Evolutionary conservation across 2,888 invertebrate genomes (phyloP).

Genomic region (Apamea monoglypha): DNA sequence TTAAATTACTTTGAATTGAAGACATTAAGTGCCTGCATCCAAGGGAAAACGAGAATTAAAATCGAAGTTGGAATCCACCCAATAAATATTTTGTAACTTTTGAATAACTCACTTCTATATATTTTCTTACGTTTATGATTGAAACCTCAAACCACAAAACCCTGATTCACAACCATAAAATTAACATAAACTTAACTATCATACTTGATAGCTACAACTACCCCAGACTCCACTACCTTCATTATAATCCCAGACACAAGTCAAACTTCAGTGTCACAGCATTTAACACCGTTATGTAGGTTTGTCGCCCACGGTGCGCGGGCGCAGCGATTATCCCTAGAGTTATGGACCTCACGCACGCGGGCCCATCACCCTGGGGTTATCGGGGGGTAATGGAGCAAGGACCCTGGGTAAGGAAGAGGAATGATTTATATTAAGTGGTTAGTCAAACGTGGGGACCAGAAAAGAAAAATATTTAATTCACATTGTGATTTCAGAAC

Average conservation of each 20-base stretch:
- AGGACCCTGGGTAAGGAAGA: constrained; percentile 5
- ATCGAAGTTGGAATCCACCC: neutral
- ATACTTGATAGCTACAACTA: neutral
- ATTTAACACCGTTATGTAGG: constrained; percentile 71
- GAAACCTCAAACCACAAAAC: neutral
- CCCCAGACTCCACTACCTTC: constrained; percentile 7
- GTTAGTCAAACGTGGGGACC: neutral
- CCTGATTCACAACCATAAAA: neutral
- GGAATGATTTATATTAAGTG: constrained; percentile 13
- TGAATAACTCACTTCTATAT: neutral
- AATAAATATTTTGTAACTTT: neutral
- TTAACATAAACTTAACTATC: neutral
- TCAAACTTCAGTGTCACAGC: constrained; percentile 58
- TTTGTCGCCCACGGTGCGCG: constrained; percentile 74
- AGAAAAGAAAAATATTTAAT: neutral
- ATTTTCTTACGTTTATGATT: neutral
- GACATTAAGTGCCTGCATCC: neutral
- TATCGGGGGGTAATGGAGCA: constrained; percentile 50
- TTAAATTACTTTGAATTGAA: neutral
- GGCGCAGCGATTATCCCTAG: constrained; percentile 70
- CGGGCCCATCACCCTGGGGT: constrained; percentile 67
- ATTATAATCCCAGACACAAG: constrained; percentile 53
- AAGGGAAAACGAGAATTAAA: neutral
- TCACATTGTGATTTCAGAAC: neutral
- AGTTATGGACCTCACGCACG: constrained; percentile 76